Percentiles rank a stretch among this genome's conserved stretches.
These are phyloP conservation scores for Catharus bicknelli DNA, from an alignment of 2,113 vertebrate genomes.

Conservation along the genomic window DNA sequence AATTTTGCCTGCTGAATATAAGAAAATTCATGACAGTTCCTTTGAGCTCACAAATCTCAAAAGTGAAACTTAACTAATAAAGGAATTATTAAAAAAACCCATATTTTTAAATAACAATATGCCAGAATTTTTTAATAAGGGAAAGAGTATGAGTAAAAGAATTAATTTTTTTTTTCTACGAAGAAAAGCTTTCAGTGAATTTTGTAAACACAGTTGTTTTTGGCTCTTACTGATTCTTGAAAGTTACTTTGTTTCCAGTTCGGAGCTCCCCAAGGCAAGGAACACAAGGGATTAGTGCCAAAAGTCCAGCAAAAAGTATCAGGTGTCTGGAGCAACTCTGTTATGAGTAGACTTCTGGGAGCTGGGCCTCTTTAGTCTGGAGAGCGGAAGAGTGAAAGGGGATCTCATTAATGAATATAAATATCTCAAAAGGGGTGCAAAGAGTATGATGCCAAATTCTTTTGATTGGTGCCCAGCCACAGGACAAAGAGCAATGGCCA, in stretches of 20 bases:
- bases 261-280: no score
- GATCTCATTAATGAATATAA: not conserved
- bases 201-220: not conserved
- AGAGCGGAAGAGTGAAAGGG: not conserved
- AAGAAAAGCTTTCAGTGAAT: not conserved
- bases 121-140: not conserved
- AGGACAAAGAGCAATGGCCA: fast-evolving
- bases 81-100: not conserved
- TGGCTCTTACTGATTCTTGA: not conserved
- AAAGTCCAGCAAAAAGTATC: not conserved
- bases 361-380: not conserved
- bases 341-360: not conserved
- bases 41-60: not conserved
- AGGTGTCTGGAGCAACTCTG: no score
- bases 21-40: not conserved
- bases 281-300: not conserved
- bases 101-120: not conserved
- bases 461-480: fast-evolving
- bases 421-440: not conserved
- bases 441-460: not conserved
- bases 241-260: not conserved
- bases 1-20: not conserved
- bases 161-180: not conserved
- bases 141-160: not conserved
- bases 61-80: not conserved